phyloP scores from a whole-genome alignment of 2,797 vertebrate genomes.

The Anisognathus igniventris region DNA sequence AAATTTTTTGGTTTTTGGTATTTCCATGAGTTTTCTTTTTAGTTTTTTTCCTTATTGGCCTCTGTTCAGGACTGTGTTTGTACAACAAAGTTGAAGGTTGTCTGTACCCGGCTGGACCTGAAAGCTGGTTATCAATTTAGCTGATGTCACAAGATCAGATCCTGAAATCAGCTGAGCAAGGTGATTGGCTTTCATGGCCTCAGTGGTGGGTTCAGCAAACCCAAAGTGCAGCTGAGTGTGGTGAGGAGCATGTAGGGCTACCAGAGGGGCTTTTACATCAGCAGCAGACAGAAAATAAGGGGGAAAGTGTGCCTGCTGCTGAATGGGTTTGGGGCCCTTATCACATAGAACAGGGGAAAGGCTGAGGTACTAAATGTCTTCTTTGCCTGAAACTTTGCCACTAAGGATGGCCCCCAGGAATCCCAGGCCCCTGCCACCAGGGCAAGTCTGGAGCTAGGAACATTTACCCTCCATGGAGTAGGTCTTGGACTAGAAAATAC shows the following conservation, averaged over 20 bases:
- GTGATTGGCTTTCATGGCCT: background rate
- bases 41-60: background rate
- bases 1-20: background rate
- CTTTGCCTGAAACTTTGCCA: background rate
- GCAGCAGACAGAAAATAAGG: background rate
- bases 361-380: background rate
- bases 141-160: background rate
- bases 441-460: background rate
- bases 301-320: background rate
- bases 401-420: background rate
- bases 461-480: rapidly evolving
- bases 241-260: background rate
- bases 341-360: background rate
- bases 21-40: background rate
- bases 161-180: background rate
- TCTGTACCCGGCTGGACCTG: background rate
- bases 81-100: background rate
- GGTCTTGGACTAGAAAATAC: background rate
- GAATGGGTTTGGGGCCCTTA: background rate
- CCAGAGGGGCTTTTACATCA: background rate
- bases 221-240: background rate
- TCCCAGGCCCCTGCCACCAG: background rate
- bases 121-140: background rate
- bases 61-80: background rate
- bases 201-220: background rate